Evolutionary conservation across 2,113 vertebrate genomes (phyloP), one percentile per base, ranked within the genome.

Genomic region (Atherinomorus stipes): DNA sequence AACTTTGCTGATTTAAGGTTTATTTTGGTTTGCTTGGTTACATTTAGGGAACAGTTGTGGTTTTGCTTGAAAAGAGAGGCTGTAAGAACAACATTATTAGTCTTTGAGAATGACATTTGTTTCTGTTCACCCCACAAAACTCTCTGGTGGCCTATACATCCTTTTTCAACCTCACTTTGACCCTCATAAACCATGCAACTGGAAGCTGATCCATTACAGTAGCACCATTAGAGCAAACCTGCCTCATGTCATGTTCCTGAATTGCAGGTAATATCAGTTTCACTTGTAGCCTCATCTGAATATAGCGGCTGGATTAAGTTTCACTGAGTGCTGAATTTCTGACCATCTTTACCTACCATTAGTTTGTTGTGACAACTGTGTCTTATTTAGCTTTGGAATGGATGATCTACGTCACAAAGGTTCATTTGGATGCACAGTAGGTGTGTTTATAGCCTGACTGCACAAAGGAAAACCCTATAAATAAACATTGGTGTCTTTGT

Each of bases 341-440:
- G 68, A 70, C 79, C 54, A 40, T 38, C 21, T 71, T 42, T 7
- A 26, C 34, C 25, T 61, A 47, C 44, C 61, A 16, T 21, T 15
- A 50, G 11, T 28, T 54, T 53, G 59, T 57, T 66, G 49, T 65
- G 73, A 83, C 78, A 80, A 79, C 71, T 40, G 18, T 13, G 23
- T 56, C 68, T 77, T 88, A 88, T 88, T 91, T 85, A 62, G 66
- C 7, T 79, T 67, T 40, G 40, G 42, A 26, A 62, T 51, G 59
- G 59, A 53, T 4, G 6, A 80, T 66, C 70, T 76, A 81, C 21
- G 34, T 88, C 75, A 85, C 65, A 63, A 61, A 28, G 62, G 53
- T 63, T 75, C 11, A 9, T 65, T 77, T 42, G 69, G 59, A 74
- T 65, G 61, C 42, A 13, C 28, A 54, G 42, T 21, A 1, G 16